A percentile compares a stretch with the other conserved stretches of the same genome.
phyloP scores from a whole-genome alignment of 1,140 invertebrate species.

The Drosophila rhopaloa region DNA sequence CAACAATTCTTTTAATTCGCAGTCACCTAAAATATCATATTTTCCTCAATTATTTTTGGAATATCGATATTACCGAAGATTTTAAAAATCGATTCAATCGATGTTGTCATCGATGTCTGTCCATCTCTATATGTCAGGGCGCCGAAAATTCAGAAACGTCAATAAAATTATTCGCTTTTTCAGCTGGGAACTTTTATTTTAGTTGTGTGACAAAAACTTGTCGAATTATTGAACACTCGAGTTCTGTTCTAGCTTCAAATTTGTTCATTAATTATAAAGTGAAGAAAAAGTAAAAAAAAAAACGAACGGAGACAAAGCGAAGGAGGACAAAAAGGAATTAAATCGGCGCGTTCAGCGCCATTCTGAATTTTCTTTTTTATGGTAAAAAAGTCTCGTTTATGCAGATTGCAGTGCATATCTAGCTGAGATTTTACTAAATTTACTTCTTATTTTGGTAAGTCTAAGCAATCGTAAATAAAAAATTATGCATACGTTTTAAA shows the following conservation, averaged over 20 bases:
- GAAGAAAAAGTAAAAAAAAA: not conserved
- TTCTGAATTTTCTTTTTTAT: not conserved
- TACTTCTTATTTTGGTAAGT: slow-evolving; percentile 6
- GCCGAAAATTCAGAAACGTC: slow-evolving; percentile 1
- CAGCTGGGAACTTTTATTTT: not conserved
- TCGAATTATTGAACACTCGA: not conserved
- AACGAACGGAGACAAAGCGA: not conserved
- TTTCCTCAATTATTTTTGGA: no score
- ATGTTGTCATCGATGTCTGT: no score
- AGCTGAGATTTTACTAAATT: not conserved
- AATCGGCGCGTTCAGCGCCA: not conserved
- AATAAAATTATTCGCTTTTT: not conserved
- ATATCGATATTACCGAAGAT: no score
- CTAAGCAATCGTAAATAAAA: not conserved
- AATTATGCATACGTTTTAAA: no score
- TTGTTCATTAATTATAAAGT: not conserved
- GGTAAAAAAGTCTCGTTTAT: not conserved
- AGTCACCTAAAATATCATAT: no score
- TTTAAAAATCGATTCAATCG: no score
- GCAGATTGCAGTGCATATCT: slow-evolving; percentile 12
- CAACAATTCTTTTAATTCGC: no score
- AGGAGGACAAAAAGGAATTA: not conserved
- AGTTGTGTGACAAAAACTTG: not conserved
- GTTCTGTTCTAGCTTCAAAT: not conserved
- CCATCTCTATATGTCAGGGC: not conserved